Percentiles rank a stretch among this genome's conserved stretches.
phyloP scores from a whole-genome alignment of 1,140 invertebrate species.

The Carposina sasakii region DNA sequence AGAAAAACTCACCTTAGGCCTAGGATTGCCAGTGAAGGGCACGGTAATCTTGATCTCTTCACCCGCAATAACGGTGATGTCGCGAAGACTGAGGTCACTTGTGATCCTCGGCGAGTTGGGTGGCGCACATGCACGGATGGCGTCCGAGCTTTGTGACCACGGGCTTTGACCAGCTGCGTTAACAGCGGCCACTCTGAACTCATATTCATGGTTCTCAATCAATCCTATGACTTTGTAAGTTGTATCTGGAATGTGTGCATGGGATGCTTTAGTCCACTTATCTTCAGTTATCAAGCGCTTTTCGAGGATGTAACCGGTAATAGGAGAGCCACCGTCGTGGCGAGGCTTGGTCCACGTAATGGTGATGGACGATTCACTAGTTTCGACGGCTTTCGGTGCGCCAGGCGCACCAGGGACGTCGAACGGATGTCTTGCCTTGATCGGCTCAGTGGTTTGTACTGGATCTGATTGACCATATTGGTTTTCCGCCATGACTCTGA shows the following conservation, averaged over 20 bases:
- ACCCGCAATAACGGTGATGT: constrained; percentile 95
- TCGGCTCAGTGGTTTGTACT: constrained; percentile 88
- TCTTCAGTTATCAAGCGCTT: constrained; percentile 91
- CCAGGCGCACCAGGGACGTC: constrained; percentile 94
- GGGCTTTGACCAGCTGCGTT: constrained; percentile 96
- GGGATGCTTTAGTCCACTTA: constrained; percentile 92
- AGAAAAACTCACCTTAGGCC: constrained; percentile 78
- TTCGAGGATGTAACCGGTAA: constrained; percentile 94
- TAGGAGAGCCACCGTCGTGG: constrained; percentile 93
- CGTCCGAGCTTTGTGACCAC: constrained; percentile 92
- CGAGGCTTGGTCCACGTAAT: constrained; percentile 94
- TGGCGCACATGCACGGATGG: constrained; percentile 90
- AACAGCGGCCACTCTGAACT: constrained; percentile 96
- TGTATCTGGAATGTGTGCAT: constrained; percentile 85
- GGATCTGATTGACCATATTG: constrained; percentile 96
- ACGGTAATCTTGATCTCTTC: constrained; percentile 97
- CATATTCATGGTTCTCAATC: constrained; percentile 96
- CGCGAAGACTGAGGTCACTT: constrained; percentile 91
- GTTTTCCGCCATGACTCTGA: constrained; percentile 98
- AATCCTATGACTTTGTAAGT: constrained; percentile 89
- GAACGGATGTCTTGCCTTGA: constrained; percentile 96
- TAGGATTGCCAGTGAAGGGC: constrained; percentile 92
- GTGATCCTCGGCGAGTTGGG: constrained; percentile 94
- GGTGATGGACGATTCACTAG: constrained; percentile 94
- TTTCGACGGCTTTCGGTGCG: constrained; percentile 87